These are phyloP conservation scores for Drosophila biarmipes DNA, from an alignment of 1,140 invertebrate genomes.

Conservation along the genomic window DNA sequence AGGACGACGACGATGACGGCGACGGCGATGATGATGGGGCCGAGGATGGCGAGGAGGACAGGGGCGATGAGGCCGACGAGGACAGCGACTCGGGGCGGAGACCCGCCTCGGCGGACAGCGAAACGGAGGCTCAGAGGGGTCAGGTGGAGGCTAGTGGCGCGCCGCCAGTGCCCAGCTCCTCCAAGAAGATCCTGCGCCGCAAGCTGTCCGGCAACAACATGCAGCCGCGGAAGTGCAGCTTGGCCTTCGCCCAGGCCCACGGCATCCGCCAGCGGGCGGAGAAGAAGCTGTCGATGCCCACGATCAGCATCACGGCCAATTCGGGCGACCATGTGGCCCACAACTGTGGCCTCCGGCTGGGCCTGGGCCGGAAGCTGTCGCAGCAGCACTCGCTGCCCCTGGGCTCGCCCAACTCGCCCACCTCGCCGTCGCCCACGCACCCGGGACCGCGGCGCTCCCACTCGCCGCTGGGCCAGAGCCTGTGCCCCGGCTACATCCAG, in stretches of 20 bases:
- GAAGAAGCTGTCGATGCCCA: slow-evolving; percentile 75
- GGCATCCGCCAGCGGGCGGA: slow-evolving; percentile 68
- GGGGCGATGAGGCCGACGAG: slow-evolving; percentile 45
- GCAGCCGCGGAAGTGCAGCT: slow-evolving; percentile 74
- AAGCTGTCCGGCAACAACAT: slow-evolving; percentile 70
- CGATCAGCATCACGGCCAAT: slow-evolving; percentile 73
- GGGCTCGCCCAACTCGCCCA: slow-evolving; percentile 4
- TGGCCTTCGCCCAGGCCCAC: slow-evolving; percentile 83
- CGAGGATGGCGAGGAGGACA: slow-evolving; percentile 15
- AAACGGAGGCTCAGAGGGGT: slow-evolving; percentile 34
- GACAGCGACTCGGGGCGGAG: slow-evolving; percentile 19
- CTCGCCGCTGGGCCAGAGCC: slow-evolving; percentile 67
- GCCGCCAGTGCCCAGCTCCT: neutral
- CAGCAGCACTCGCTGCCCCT: slow-evolving; percentile 50
- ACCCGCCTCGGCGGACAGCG: slow-evolving; percentile 38
- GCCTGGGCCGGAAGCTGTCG: slow-evolving; percentile 45
- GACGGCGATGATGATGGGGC: slow-evolving; percentile 23
- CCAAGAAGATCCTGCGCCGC: slow-evolving; percentile 73
- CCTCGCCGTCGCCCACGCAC: slow-evolving; percentile 7
- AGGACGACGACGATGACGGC: slow-evolving; percentile 59
- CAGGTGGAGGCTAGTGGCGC: neutral
- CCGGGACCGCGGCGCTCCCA: slow-evolving; percentile 59
- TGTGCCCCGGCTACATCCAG: slow-evolving; percentile 90
- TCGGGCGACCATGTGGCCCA: slow-evolving; percentile 53
- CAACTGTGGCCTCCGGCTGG: slow-evolving; percentile 8